These are phyloP conservation scores for Eudorcas thomsonii DNA, from an alignment of 2,113 vertebrate genomes.

Conservation along the genomic window DNA sequence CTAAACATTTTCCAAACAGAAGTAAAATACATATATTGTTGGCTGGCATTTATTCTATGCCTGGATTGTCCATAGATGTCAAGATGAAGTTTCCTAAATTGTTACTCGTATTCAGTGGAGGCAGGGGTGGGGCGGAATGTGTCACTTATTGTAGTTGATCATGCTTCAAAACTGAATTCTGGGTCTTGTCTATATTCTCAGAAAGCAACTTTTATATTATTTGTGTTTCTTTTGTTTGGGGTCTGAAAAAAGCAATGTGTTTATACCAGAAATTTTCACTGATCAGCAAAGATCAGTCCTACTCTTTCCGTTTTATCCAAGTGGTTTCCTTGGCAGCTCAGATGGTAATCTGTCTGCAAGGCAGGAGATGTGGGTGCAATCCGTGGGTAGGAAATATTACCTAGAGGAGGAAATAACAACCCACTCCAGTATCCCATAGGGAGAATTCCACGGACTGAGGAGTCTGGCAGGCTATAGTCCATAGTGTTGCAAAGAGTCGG, in stretches of 20 bases:
- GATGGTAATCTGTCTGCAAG: background rate
- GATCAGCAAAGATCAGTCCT: background rate
- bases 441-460: background rate
- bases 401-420: background rate
- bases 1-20: background rate
- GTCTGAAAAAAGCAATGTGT: background rate
- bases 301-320: background rate
- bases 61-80: background rate
- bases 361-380: background rate
- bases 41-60: background rate
- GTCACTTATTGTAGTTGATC: background rate
- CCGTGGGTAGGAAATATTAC: background rate
- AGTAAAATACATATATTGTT: background rate
- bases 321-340: background rate
- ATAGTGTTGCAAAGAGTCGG: background rate
- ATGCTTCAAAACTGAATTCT: background rate
- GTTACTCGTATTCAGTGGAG: background rate
- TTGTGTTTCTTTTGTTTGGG: background rate
- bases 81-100: background rate
- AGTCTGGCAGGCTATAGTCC: background rate
- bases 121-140: background rate
- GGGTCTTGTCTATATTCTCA: background rate
- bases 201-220: background rate
- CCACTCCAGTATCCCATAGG: background rate
- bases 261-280: background rate